These are phyloP conservation scores for Morbakka virulenta DNA, from an alignment of 30 jellyfish, hydroid and myxozoan genomes.

Conservation along the genomic window DNA sequence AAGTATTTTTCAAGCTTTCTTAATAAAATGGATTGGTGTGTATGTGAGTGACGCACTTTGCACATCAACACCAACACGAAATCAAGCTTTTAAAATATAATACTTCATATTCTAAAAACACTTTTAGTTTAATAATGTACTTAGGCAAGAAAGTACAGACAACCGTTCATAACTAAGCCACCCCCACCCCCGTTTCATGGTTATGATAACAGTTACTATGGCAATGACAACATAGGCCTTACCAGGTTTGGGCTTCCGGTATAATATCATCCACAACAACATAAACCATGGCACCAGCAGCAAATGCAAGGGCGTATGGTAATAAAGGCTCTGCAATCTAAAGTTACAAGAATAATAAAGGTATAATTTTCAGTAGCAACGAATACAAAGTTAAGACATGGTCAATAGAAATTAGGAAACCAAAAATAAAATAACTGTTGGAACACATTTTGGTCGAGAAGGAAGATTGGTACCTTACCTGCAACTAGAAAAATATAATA, in stretches of 20 bases:
- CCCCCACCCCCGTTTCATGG: neutral
- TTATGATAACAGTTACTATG: too few relatives aligned
- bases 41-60: too few relatives aligned
- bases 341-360: neutral
- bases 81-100: too few relatives aligned
- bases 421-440: too few relatives aligned
- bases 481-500: too few relatives aligned
- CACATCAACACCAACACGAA: too few relatives aligned
- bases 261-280: slow-evolving; percentile 92
- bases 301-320: slow-evolving; percentile 92
- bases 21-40: too few relatives aligned
- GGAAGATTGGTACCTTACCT: too few relatives aligned
- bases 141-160: neutral
- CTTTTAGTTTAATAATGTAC: neutral
- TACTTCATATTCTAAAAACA: neutral
- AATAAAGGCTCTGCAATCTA: slow-evolving; percentile 89
- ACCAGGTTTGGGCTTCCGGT: slow-evolving; percentile 93
- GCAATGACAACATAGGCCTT: neutral
- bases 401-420: too few relatives aligned
- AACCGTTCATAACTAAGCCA: neutral
- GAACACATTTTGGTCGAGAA: too few relatives aligned
- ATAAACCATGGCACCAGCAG: slow-evolving; percentile 97
- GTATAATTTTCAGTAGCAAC: neutral
- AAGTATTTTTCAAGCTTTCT: neutral
- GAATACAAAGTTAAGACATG: neutral